These are phyloP conservation scores for Siderastrea siderea DNA, from an alignment of 92 coral and sea anemone genomes.

Conservation along the genomic window DNA sequence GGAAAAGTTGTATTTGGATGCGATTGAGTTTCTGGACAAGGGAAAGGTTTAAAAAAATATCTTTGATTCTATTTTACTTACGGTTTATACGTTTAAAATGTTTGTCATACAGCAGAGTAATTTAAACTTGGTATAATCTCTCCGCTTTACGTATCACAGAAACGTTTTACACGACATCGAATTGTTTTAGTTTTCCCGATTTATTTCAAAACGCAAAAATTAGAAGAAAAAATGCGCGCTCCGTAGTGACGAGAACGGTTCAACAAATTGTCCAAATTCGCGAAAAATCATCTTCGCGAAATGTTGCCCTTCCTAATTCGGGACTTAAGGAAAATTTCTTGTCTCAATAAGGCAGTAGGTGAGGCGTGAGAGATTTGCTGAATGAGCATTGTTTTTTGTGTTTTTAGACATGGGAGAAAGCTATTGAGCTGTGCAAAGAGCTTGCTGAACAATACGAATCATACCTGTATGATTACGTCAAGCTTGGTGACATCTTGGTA, in stretches of 20 bases:
- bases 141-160: no score
- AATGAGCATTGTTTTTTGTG: not conserved
- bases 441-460: slow-evolving; percentile 84
- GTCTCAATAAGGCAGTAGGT: not conserved
- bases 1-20: slow-evolving; percentile 90
- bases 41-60: slow-evolving; percentile 76
- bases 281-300: no score
- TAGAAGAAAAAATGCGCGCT: no score
- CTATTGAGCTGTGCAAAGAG: slow-evolving; percentile 94
- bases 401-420: slow-evolving; percentile 95
- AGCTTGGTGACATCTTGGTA: slow-evolving; percentile 94
- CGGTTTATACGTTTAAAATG: no score
- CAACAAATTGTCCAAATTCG: no score
- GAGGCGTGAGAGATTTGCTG: not conserved
- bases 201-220: no score
- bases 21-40: slow-evolving; percentile 89
- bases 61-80: not conserved
- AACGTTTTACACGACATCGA: no score
- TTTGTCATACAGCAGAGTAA: no score
- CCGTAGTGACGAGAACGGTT: no score
- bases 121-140: no score
- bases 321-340: not conserved
- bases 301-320: not conserved
- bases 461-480: slow-evolving; percentile 83
- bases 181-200: no score